Base-by-base conservation (phyloP, 2,113 vertebrate genomes). In the Climacteris rufus region DNA sequence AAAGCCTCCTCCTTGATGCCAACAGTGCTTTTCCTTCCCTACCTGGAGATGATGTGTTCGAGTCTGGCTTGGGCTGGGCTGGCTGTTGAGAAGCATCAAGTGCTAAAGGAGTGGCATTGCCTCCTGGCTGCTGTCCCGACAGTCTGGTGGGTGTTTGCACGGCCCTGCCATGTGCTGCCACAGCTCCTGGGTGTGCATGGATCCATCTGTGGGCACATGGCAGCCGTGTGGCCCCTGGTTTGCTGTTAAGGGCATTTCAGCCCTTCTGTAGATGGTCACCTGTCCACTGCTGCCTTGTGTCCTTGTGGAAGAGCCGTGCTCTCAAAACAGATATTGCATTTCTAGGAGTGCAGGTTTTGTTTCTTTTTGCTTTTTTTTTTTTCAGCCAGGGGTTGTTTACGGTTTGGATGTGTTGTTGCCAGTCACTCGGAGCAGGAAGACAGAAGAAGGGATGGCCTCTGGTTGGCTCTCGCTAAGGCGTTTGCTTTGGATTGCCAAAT, bases 271-370 rank as follows among this genome's bases (percentile, higher is more conserved):
- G 54, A 5, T 47, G 63, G 16, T 47, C 72, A 40, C 2, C 47
- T 78, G 42, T 37, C 44, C 9, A 0, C 50, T 31, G 57, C 15
- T 42, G 70, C 49, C 72, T 65, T 16, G 30, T 59, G 49, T 35
- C 47, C 0, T 0, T 65, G 79, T 53, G 35, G 35, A 64, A 50
- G n/a, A 19, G 31, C 30, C 0, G 2, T 0, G 0, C 30, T 74
- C 53, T 65, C 50, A 15, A 27, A 56, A 14, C 54, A 72, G 22
- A 30, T 31, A n/a, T 0, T 54, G 21, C 0, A 0, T 33, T 90
- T 84, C 27, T 19, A 27, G 37, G 39, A 42, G 11, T 4, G 45
- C n/a, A 56, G 59, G 11, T 44, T 49, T 35, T 11, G 5, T 6
- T 49, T 35, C 4, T 27, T 28, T 68, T 44, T 57, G 40, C 19